Percentiles rank a stretch among this genome's conserved stretches.
Conservation (phyloP, 1,140 invertebrate species). For the Drosophila kohkoa region DNA sequence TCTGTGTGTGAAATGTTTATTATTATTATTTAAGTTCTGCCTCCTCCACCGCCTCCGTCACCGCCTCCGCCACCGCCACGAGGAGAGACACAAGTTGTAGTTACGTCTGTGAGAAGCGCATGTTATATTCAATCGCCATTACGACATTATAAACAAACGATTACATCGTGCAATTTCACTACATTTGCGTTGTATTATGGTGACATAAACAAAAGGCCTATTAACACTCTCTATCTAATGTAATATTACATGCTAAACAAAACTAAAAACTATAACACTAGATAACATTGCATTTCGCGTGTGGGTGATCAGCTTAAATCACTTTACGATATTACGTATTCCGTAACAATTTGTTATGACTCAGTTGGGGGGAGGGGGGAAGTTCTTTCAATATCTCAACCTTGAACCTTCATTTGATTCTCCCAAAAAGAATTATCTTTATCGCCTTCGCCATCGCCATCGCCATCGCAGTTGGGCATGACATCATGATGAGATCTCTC, state of each 20-base stretch:
- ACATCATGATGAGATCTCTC: conserved; percentile 66
- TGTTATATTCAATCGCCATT: conserved; percentile 53
- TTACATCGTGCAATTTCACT: conserved; percentile 15
- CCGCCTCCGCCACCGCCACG: not conserved
- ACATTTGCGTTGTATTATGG: conserved; percentile 3
- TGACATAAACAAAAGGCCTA: conserved; percentile 7
- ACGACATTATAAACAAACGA: conserved; percentile 38
- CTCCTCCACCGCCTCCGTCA: not conserved
- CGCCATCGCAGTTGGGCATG: conserved; percentile 39
- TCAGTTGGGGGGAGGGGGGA: not conserved
- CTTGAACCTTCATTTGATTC: conserved; percentile 34
- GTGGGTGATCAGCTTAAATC: not conserved
- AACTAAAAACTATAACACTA: not conserved
- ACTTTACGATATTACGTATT: conserved; percentile 2
- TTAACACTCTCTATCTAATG: conserved; percentile 24
- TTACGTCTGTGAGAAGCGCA: conserved; percentile 60
- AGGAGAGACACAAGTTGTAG: conserved; percentile 18
- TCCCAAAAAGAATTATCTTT: not conserved
- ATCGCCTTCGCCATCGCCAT: not conserved
- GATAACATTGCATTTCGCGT: conserved; percentile 12
- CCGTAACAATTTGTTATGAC: not conserved
- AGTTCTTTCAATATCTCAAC: conserved; percentile 19
- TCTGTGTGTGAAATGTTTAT: conserved; percentile 31
- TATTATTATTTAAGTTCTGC: conserved; percentile 66
- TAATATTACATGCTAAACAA: conserved; percentile 19